Conservation (phyloP, 2,113 vertebrate species). For the Sorex araneus region DNA sequence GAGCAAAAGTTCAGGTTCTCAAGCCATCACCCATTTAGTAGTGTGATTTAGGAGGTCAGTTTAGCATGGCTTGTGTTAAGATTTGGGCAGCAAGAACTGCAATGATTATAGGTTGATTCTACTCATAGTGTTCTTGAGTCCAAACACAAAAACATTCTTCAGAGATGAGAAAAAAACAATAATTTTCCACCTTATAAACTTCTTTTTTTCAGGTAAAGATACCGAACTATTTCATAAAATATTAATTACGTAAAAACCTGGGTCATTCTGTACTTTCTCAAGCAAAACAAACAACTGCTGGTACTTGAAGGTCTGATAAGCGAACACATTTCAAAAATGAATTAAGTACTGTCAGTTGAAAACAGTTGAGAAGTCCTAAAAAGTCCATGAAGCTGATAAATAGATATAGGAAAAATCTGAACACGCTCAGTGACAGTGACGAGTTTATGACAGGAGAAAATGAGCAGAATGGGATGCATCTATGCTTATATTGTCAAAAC, state of each 20-base stretch:
- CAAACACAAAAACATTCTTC: neutral
- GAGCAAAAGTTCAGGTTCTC: neutral
- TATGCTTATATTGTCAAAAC: neutral
- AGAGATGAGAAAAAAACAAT: neutral
- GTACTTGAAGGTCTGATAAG: conserved; percentile 12
- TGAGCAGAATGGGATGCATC: neutral
- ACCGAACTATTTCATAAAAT: neutral
- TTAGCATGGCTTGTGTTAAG: neutral
- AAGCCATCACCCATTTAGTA: neutral
- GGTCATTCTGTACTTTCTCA: conserved; percentile 13
- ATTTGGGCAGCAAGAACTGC: neutral
- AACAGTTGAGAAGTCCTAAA: neutral
- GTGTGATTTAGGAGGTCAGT: neutral
- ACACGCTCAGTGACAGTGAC: neutral
- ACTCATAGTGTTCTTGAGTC: neutral
- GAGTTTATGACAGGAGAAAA: neutral
- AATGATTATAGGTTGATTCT: neutral
- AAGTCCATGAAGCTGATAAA: conserved; percentile 6
- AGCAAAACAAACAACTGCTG: neutral
- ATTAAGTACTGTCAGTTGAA: neutral
- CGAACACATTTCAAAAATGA: conserved; percentile 44
- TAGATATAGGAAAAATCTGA: neutral
- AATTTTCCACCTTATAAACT: neutral
- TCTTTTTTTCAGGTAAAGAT: neutral
- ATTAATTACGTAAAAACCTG: conserved; percentile 3